These are phyloP conservation scores for Pinctada fucata DNA, from an alignment of 2,888 invertebrate species.

Conservation along the genomic window DNA sequence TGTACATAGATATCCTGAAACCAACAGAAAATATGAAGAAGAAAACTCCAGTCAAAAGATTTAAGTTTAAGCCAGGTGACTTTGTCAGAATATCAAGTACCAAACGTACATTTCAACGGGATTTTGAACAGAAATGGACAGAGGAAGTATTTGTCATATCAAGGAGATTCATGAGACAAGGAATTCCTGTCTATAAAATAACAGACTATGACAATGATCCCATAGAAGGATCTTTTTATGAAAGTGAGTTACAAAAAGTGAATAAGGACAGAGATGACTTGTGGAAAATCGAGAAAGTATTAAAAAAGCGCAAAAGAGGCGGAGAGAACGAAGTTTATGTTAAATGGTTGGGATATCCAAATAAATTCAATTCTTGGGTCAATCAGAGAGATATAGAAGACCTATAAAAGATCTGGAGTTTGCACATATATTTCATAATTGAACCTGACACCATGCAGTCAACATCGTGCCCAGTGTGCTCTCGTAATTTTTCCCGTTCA, in stretches of 20 bases:
- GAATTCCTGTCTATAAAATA: conserved; percentile 21
- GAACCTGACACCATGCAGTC: conserved; percentile 5
- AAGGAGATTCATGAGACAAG: conserved; percentile 15
- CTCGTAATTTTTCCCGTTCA: no score
- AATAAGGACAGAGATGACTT: not conserved
- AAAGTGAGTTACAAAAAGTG: conserved; percentile 11
- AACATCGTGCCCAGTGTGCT: conserved; percentile 13
- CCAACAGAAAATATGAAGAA: conserved; percentile 10
- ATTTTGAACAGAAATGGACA: no score
- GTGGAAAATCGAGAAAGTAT: conserved; percentile 19
- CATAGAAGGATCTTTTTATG: conserved; percentile 20
- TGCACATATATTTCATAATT: not conserved
- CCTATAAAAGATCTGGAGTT: not conserved
- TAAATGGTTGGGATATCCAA: no score
- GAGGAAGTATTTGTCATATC: conserved; percentile 17
- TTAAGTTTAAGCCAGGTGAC: conserved; percentile 23
- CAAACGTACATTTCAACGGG: no score
- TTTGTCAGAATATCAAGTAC: conserved; percentile 29
- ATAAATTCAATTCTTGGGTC: no score
- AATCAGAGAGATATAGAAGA: not conserved
- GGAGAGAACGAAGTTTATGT: no score
- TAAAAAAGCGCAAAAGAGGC: conserved; percentile 7
- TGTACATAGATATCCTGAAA: conserved; percentile 28
- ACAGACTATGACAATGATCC: conserved; percentile 23
- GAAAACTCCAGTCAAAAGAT: not conserved